Conservation (phyloP, 2,888 invertebrate genomes). For the Eilema sororculum region DNA sequence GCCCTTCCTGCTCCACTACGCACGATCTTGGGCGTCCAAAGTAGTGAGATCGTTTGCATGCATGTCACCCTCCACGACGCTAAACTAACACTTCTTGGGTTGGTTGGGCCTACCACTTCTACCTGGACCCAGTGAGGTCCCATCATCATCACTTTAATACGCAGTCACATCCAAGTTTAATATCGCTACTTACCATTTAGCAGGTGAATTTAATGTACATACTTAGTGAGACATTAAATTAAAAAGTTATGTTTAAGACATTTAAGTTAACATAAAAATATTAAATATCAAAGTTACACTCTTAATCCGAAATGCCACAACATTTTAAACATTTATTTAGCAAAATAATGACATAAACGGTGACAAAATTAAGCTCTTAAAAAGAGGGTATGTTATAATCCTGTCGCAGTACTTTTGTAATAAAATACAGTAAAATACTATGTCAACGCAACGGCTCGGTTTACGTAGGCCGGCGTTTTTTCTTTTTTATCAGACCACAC, state of each 20-base stretch:
- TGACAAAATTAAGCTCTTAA: conserved; percentile 37
- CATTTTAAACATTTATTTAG: conserved; percentile 31
- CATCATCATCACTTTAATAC: neutral
- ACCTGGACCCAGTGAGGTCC: too few relatives aligned
- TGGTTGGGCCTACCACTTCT: too few relatives aligned
- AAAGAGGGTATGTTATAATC: conserved; percentile 39
- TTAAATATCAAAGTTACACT: conserved; percentile 14
- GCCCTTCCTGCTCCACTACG: too few relatives aligned
- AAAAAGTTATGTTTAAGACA: conserved; percentile 5
- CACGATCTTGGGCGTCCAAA: too few relatives aligned
- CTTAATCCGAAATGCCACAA: conserved; percentile 17
- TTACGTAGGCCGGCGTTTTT: conserved; percentile 45
- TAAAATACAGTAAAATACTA: conserved; percentile 48
- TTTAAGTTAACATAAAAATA: conserved; percentile 7
- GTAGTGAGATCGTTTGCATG: too few relatives aligned
- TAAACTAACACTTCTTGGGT: too few relatives aligned
- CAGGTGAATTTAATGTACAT: neutral
- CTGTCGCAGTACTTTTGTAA: conserved; percentile 21
- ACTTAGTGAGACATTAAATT: neutral
- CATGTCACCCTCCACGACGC: too few relatives aligned
- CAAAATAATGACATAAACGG: conserved; percentile 41
- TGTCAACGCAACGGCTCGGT: conserved; percentile 35
- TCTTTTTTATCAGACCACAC: conserved; percentile 49
- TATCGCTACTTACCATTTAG: neutral
- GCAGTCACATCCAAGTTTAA: neutral